These are phyloP conservation scores for Acleris literana DNA, from an alignment of 2,888 invertebrate genomes.

Conservation along the genomic window DNA sequence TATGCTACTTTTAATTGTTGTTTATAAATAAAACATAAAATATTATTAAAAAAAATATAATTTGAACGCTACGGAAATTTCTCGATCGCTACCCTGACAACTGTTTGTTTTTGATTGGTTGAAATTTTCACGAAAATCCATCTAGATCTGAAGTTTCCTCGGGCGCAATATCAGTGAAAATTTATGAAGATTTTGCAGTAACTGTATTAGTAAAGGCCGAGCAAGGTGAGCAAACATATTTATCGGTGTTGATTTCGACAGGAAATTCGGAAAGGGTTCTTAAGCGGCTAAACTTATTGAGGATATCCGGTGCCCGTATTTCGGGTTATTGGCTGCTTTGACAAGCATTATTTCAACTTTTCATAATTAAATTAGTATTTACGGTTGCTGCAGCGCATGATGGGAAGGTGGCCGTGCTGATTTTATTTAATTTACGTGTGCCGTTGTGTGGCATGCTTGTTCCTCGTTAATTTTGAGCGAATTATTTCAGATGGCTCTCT, in stretches of 20 bases:
- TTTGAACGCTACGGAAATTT: slow-evolving; percentile 54
- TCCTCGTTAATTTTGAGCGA: slow-evolving; percentile 12
- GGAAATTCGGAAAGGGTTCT: slow-evolving; percentile 13
- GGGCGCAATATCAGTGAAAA: slow-evolving; percentile 32
- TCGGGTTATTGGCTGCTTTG: slow-evolving; percentile 32
- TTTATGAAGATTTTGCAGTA: slow-evolving; percentile 37
- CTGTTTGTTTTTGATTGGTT: slow-evolving; percentile 81
- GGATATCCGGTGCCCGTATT: slow-evolving; percentile 67
- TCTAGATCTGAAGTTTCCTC: slow-evolving; percentile 39
- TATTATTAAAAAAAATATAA: slow-evolving; percentile 4
- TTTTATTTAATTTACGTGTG: slow-evolving; percentile 13
- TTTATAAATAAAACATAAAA: background rate
- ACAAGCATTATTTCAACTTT: slow-evolving; percentile 39
- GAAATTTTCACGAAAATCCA: slow-evolving; percentile 45
- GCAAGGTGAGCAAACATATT: slow-evolving; percentile 38
- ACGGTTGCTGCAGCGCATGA: slow-evolving; percentile 25
- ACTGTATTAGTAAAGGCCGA: slow-evolving; percentile 27
- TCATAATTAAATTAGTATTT: slow-evolving; percentile 60
- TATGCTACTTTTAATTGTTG: no score
- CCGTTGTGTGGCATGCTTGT: slow-evolving; percentile 25
- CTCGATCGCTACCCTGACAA: slow-evolving; percentile 65
- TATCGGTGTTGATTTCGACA: slow-evolving; percentile 1
- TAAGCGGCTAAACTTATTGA: slow-evolving; percentile 51
- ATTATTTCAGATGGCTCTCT: slow-evolving; percentile 72
- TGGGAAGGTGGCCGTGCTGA: slow-evolving; percentile 12